phyloP scores from a whole-genome alignment of 2,888 invertebrate species.

The Reticulitermes lucifugus region DNA sequence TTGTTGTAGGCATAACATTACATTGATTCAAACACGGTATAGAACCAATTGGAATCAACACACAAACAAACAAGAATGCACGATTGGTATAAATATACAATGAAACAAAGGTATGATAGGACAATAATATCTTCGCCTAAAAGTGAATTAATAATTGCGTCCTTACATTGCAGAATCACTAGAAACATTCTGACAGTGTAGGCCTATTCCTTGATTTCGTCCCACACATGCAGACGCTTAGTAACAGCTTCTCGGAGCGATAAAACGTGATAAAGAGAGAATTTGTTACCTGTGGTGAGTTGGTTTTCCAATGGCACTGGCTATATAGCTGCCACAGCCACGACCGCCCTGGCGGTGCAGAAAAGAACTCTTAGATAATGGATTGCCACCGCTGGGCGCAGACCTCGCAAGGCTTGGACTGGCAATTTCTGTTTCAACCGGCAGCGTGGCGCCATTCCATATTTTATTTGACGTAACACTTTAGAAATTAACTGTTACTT shows the following conservation, averaged over 20 bases:
- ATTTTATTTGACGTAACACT: too few species aligned
- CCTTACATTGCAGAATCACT: too few species aligned
- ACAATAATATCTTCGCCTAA: too few species aligned
- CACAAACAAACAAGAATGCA: too few species aligned
- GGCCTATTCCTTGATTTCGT: background rate
- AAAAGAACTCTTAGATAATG: background rate
- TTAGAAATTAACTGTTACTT: too few species aligned
- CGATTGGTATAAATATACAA: too few species aligned
- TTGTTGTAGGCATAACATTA: too few species aligned
- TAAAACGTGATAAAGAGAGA: conserved; percentile 47
- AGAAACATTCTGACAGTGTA: background rate
- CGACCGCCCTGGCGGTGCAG: background rate
- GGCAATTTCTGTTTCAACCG: background rate
- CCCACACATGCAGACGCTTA: background rate
- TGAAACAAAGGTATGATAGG: too few species aligned
- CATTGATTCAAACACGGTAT: too few species aligned
- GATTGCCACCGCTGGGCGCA: conserved; percentile 9
- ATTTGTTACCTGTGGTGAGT: conserved; percentile 48
- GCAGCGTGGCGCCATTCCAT: too few species aligned
- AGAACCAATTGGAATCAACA: too few species aligned
- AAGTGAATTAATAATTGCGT: too few species aligned
- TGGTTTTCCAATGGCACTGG: conserved; percentile 16
- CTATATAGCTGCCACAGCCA: background rate
- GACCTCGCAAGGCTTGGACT: background rate
- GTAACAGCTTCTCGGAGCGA: conserved; percentile 42